Base-by-base conservation (phyloP, 2,797 vertebrate species). In the Onychomys torridus region DNA sequence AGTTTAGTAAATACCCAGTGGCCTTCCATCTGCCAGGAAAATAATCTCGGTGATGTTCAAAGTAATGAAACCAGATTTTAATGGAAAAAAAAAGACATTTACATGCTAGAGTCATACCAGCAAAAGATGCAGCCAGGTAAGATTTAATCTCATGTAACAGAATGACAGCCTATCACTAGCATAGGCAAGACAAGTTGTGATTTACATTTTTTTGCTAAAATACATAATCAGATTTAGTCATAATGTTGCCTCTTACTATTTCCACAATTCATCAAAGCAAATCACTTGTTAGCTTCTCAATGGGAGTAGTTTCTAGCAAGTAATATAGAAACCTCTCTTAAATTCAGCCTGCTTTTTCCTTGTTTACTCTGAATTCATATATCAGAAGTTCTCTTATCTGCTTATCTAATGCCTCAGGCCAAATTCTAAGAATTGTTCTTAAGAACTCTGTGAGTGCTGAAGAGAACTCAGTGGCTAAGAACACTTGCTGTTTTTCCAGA, bases 61-160 rank as follows among this genome's bases (percentile, higher is more conserved):
- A 87, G 19, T 94, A 97, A 88, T 57, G 65, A 96, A 88, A n/a
- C 79, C 46, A 88, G n/a, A 85, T 96, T 89, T 93, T 87, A 93
- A 85, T 94, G 69, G 25, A 34, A 65, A 78, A 79, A 89, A 49
- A 89, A 91, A 71, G 40, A 78, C 71, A 77, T 96, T 37, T 96
- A 78, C 34, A 81, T 91, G n/a, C 71, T 95, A 77, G 52, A 84
- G 76, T 93, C 73, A 79, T n/a, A 84, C 43, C 34, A 88, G 71
- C 52, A 92, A 29, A 90, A 77, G 19, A 82, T 63, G 8, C 79
- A 46, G 37, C 63, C 78, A 78, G 52, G 27, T 90, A 57, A 90
- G 67, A 95, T 93, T 76, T 93, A 94, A 91, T 49, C 43, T 55
- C 32, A 59, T 43, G 19, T 55, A 63, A 86, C 78, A 96, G 37